Base-by-base conservation (phyloP, 2,113 vertebrate genomes). In the Rhabdornis inornatus region DNA sequence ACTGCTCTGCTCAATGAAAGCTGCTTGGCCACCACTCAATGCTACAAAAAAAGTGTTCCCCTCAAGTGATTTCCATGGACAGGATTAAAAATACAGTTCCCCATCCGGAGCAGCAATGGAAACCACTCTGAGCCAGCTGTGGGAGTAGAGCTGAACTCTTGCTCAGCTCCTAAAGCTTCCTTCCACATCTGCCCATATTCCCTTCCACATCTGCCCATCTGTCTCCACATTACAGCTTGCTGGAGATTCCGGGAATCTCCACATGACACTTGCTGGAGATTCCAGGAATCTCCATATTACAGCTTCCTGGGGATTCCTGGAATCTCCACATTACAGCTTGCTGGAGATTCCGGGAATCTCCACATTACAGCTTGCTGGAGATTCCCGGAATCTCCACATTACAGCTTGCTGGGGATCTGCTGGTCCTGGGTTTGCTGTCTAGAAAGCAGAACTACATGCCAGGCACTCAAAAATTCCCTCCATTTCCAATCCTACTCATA, bases 231-330 rank as follows among this genome's bases (percentile, higher is more conserved):
- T n/a, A 50, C 55, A 57, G 25, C 59, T 86, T 15, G 45, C 1
- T 11, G 44, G 19, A 45, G 9, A 45, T 45, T 27, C 25, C 25
- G 27, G 49, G 49, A 50, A 50, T 28, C 42, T 74, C 1, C 0
- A 11, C 42, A 28, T 50, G 40, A 53, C 55, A 57, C 50, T 81
- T 17, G 44, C 1, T 13, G 45, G 17, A 21, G 65, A 28, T n/a
- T n/a, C n/a, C n/a, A n/a, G n/a, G n/a, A n/a, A n/a, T 23, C 52
- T 65, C 1, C 0, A 13, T 42, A 28, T 50, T n/a, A 50, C 55
- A 57, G 25, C 59, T 86, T 15, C 49, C 1, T 11, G 44, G 19
- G 21, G 9, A 45, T 45, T 27, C 25, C 25, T 27, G 49, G 49
- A 50, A 50, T 28, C 42, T 74, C 1, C 0, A 11, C 42, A 28